phyloP scores from a whole-genome alignment of 1,140 invertebrate species.

The Drosophila mauritiana region DNA sequence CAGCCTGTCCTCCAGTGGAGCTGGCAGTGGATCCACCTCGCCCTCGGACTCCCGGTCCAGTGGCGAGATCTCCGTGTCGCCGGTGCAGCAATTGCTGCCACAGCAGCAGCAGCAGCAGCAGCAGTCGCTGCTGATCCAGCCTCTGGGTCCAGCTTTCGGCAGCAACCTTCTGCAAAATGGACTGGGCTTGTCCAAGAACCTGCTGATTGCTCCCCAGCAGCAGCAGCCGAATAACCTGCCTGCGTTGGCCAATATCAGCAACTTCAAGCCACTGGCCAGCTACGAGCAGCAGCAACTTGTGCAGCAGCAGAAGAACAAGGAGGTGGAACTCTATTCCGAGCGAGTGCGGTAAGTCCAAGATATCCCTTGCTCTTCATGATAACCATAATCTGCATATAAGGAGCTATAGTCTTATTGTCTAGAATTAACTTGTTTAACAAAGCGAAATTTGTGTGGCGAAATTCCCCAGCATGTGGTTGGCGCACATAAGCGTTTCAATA shows the following conservation, averaged over 20 bases:
- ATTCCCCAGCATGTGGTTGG: constrained; percentile 65
- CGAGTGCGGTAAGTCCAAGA: constrained; percentile 88
- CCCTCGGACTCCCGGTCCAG: constrained; percentile 88
- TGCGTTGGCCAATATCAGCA: constrained; percentile 69
- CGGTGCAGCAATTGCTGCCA: constrained; percentile 86
- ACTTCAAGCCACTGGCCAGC: constrained; percentile 85
- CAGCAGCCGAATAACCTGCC: constrained; percentile 37
- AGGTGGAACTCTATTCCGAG: constrained; percentile 92
- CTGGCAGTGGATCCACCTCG: constrained; percentile 89
- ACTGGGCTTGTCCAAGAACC: constrained; percentile 52
- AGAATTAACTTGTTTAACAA: not conserved
- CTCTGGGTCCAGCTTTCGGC: constrained; percentile 25
- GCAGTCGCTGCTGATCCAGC: constrained; percentile 37
- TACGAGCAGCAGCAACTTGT: constrained; percentile 86
- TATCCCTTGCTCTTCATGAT: too few species aligned
- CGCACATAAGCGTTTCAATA: constrained; percentile 55
- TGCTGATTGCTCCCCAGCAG: constrained; percentile 42
- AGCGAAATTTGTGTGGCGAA: constrained; percentile 20
- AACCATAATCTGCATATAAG: not conserved
- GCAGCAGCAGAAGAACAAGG: constrained; percentile 85
- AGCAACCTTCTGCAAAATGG: constrained; percentile 49
- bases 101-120: constrained; percentile 35
- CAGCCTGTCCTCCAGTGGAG: constrained; percentile 83
- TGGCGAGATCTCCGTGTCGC: constrained; percentile 90
- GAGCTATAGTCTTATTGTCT: not conserved